These are phyloP conservation scores for Styela plicata DNA, from an alignment of 23 tunicate genomes.

Conservation along the genomic window DNA sequence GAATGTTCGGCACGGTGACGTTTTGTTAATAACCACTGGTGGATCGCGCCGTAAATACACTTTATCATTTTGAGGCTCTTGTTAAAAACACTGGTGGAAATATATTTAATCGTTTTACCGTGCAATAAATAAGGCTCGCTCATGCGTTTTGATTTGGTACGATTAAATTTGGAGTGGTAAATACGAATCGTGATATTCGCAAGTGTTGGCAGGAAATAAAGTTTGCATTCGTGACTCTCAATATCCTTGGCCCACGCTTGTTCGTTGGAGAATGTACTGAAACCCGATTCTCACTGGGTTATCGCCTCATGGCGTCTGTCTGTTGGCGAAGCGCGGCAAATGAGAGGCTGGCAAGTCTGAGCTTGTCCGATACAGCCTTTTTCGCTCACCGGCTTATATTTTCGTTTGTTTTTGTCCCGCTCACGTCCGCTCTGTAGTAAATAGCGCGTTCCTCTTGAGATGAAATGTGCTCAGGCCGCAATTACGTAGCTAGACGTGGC, in stretches of 20 bases:
- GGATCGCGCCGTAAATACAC: too few relatives aligned
- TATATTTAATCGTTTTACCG: too few relatives aligned
- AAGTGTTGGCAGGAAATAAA: too few relatives aligned
- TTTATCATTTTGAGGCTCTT: too few relatives aligned
- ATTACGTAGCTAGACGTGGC: constrained; percentile 3
- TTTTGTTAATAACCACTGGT: too few relatives aligned
- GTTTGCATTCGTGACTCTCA: too few relatives aligned
- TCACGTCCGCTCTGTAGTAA: constrained; percentile 12
- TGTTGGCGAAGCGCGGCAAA: constrained; percentile 13
- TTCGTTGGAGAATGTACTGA: background rate
- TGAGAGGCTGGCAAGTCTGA: constrained; percentile 31
- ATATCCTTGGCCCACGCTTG: background rate
- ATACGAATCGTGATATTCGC: too few relatives aligned
- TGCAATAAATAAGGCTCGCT: too few relatives aligned
- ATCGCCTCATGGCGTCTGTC: background rate
- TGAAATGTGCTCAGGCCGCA: constrained; percentile 3
- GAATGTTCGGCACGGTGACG: too few relatives aligned
- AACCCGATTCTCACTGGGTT: background rate
- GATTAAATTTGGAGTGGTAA: too few relatives aligned
- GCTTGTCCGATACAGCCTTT: constrained; percentile 29
- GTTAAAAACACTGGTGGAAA: too few relatives aligned
- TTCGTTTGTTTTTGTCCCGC: constrained; percentile 2
- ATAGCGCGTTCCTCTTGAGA: constrained; percentile 8
- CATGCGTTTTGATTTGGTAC: too few relatives aligned
- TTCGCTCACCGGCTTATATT: background rate